Evolutionary conservation across 2,888 invertebrate species (phyloP), one percentile per base, ranked within the genome.

Genomic region (Drosophila mettleri): DNA sequence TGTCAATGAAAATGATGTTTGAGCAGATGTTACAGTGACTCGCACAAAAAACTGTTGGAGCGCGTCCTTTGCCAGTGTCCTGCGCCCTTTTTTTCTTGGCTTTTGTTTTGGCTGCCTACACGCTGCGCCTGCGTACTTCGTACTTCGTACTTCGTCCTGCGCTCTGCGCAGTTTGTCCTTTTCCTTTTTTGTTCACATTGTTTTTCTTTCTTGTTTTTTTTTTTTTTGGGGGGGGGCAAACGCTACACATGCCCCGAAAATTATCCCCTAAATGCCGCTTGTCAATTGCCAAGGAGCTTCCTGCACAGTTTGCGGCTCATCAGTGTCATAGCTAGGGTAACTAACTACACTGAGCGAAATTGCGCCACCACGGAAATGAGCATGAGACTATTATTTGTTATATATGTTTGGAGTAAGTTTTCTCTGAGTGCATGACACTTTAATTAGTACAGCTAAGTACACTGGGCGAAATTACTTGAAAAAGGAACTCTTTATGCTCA

Each of bases 271-370:
- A 89, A 83, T 89, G 68, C 82, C 64, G 81, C 87, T 66, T 86
- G 81, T 83, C 89, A 88, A 80, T 76, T 64, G 71, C 60, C 59
- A 63, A 63, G 89, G 65, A 67, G 89, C 78, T 88, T 89, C 82
- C 82, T 82, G 82, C 81, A 65, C 82, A 64, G 86, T 89, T 89
- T 89, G 83, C 80, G 83, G 88, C 83, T 83, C 89, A 83, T 83
- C 83, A 83, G 86, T 64, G 88, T 87, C 89, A 80, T 34, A 49
- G 43, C 29, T 10, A 9, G 31, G 52, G 45, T 34, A 61, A 53
- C 34, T 41, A 22, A 48, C 10, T 59, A 24, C 74, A 74, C 49
- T 49, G 49, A 22, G 8, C 22, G 3, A 49, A 49, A 34, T 12
- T 0, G n/a, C n/a, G n/a, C n/a, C n/a, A n/a, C n/a, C n/a, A n/a